Percentiles rank a stretch among this genome's conserved stretches.
These are phyloP conservation scores for Coracias cyanogaster DNA, from an alignment of 2,797 vertebrate genomes.

Conservation along the genomic window DNA sequence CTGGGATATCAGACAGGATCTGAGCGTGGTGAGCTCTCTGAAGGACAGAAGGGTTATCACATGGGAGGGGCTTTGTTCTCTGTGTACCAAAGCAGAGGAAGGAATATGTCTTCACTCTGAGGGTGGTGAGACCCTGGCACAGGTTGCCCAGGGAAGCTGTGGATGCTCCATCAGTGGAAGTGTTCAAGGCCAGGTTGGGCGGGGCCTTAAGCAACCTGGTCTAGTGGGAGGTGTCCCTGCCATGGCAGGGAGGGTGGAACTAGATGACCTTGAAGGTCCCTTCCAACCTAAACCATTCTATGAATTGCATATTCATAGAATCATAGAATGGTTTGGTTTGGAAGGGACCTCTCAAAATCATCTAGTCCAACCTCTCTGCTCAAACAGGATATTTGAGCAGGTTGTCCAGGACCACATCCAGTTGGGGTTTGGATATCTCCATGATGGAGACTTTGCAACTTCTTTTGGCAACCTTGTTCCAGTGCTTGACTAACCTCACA, in stretches of 20 bases:
- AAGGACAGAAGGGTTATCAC: not conserved
- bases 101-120: not conserved
- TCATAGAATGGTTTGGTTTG: not conserved
- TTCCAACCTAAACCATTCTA: too few relatives aligned
- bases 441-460: not conserved
- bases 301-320: too few relatives aligned
- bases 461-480: not conserved
- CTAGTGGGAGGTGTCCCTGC: too few relatives aligned
- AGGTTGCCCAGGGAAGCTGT: too few relatives aligned
- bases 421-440: not conserved
- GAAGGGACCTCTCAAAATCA: not conserved
- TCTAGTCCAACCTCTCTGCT: not conserved
- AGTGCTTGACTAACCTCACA: not conserved
- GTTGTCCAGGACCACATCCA: not conserved
- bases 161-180: too few relatives aligned
- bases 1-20: not conserved
- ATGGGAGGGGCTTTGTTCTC: not conserved
- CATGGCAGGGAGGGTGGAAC: too few relatives aligned
- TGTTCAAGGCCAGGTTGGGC: too few relatives aligned
- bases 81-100: not conserved
- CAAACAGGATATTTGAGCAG: not conserved
- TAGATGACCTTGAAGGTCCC: too few relatives aligned
- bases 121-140: too few relatives aligned
- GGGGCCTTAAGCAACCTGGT: too few relatives aligned
- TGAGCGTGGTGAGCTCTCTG: not conserved